phyloP scores from a whole-genome alignment of 2,113 vertebrate genomes.

The Promerops cafer region DNA sequence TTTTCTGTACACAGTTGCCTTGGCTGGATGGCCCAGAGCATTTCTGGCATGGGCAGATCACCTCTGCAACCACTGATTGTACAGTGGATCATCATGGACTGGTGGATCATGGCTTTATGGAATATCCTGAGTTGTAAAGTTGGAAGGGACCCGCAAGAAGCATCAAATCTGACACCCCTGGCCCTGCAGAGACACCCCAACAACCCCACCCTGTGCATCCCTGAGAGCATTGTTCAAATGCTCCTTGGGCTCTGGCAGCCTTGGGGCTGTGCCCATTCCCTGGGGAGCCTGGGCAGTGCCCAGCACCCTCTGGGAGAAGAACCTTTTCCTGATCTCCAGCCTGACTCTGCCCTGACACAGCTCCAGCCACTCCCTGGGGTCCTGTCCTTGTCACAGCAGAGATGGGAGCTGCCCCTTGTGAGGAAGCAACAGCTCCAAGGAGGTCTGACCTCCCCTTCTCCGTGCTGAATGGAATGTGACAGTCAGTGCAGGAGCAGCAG shows the following conservation, averaged over 20 bases:
- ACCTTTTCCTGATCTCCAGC: background rate
- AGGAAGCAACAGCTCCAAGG: background rate
- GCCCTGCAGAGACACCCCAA: background rate
- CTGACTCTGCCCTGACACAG: background rate
- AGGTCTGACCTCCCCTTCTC: background rate
- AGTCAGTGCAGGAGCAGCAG: background rate
- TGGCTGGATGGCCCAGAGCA: background rate
- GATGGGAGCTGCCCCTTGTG: background rate
- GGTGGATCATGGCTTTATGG: background rate
- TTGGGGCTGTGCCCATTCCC: background rate
- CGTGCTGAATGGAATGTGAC: too few relatives aligned
- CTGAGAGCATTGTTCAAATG: rapidly evolving
- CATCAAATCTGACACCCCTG: background rate
- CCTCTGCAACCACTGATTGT: background rate
- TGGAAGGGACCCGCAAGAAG: background rate
- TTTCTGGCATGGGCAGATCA: background rate
- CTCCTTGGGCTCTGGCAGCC: background rate
- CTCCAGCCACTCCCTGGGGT: rapidly evolving
- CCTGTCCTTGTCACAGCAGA: background rate
- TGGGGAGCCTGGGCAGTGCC: background rate
- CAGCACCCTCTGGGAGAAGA: background rate
- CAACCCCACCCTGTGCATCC: background rate
- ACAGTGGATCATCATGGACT: background rate
- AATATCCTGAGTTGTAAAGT: background rate
- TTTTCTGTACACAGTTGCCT: background rate